Percentiles rank a stretch among this genome's conserved stretches.
Evolutionary conservation across 2,797 vertebrate species (phyloP).

Genomic region (Sphenopsis melanotis): DNA sequence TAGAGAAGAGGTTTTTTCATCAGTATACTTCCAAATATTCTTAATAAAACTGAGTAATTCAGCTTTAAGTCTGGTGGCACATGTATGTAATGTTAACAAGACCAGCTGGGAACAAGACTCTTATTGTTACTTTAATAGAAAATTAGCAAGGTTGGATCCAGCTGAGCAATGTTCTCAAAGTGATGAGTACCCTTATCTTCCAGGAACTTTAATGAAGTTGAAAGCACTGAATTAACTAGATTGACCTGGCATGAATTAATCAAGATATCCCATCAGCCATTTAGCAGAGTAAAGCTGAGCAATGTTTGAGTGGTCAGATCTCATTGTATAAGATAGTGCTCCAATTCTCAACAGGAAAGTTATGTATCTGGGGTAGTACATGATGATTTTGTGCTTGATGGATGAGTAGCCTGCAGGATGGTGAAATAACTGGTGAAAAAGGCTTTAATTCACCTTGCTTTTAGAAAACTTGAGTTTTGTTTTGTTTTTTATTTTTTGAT

Average conservation of each 20-base stretch:
- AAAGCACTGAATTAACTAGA: slow-evolving; percentile 7
- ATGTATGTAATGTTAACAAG: background rate
- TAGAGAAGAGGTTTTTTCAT: background rate
- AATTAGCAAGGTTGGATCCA: background rate
- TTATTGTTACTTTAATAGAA: background rate
- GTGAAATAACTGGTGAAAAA: background rate
- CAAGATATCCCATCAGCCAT: background rate
- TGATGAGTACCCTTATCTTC: background rate
- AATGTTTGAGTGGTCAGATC: background rate
- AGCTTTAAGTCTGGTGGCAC: background rate
- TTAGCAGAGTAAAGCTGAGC: background rate
- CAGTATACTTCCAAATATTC: background rate
- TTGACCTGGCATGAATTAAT: slow-evolving; percentile 9
- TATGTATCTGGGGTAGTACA: background rate
- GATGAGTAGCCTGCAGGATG: background rate
- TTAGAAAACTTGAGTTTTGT: background rate
- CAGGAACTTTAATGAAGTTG: background rate
- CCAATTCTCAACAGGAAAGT: background rate
- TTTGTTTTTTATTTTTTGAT: background rate
- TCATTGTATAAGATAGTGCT: background rate
- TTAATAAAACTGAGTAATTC: background rate
- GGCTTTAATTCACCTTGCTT: background rate
- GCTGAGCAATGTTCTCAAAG: background rate
- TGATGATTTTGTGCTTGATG: background rate
- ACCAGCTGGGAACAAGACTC: background rate